Base-by-base conservation (phyloP, 2,113 vertebrate genomes). In the Limanda limanda region DNA sequence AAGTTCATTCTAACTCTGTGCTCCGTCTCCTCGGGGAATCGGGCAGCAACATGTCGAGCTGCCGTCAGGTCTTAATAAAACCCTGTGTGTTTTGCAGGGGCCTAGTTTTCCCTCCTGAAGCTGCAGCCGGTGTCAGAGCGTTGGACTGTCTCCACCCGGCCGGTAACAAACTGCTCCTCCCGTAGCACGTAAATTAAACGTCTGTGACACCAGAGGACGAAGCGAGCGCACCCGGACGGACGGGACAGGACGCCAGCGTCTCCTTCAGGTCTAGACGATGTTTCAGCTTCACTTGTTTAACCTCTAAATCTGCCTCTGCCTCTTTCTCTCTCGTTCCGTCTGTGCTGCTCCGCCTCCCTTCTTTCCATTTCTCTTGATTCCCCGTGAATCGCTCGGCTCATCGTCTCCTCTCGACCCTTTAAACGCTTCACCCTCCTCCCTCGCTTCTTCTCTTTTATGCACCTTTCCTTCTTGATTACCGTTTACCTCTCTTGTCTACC, bases 131-230 rank as follows among this genome's bases (percentile, higher is more conserved):
- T 5, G 35, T 2, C 9, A 10, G 10, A 37, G 35, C 35, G 9
- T 2, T 37, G 35, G 9, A 37, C 35, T 37, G 35, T 37, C 35
- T 37, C 9, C 2, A 12, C 40, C 11, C 40, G 12, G 11, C 40
- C 40, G 40, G 35, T 37, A 9, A 37, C 35, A 10, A 9, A 10
- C 35, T 2, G 35, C 35, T 1, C 8, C 35, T 37, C 35, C 51
- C 40, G 17, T 68, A 12, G 56, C 54, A 71, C 52, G 70, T 79
- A 79, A 83, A 88, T 88, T 81, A 24, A 83, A 55, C 59, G 27
- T 13, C 1, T 45, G 52, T 76, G 83, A 75, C 84, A 83, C 18
- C 23, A 78, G 63, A 86, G 82, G 84, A 89, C 78, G 37, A 65
- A 74, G 27, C n/a, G 51, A 71, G 54, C 25, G 11, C n/a, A 56